Evolutionary conservation across 2,888 invertebrate genomes (phyloP), one percentile per base, ranked within the genome.

Genomic region (Xestoiulus laeticollis): DNA sequence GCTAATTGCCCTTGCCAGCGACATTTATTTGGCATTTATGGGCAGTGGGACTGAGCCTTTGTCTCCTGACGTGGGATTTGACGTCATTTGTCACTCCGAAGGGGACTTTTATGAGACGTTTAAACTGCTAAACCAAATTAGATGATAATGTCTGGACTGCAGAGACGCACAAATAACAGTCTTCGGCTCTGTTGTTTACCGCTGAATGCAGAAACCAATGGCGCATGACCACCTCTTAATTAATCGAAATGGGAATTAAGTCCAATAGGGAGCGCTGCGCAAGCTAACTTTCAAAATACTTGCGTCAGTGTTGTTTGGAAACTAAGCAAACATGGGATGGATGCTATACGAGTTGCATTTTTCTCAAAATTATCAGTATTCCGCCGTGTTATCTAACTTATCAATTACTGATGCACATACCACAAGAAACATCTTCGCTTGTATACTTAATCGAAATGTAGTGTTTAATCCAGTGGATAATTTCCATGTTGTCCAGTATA

Each of bases 41-140:
- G 87, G 53, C 38, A 48, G 33, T 44, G 84, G 85, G 59, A 48
- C 32, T 43, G 85, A 87, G 82, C 85, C 44, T 85, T 85, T 85
- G 44, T 85, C 44, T 44, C 38, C 85, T 85, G 44, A 38, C 44
- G 44, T 22, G 85, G 85, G 85, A 85, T 85, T 68, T 38, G 43
- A 38, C 87, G 87, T 78, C 87, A 87, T 87, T 87, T 87, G 78
- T 87, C 87, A 87, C 87, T 43, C 87, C 78, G 44, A 44, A 87
- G 87, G 87, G 87, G 78, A 87, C 87, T 87, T 87, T 87, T 87
- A 87, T 87, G 44, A 59, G 85, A 83, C 85, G 85, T 87, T 87
- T 87, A 85, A 87, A 87, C 87, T 87, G 85, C 87, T 87, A 85
- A 87, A 87, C 87, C 87, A 87, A 87, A 87, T 87, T 87, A 87